Percentiles rank a stretch among this genome's conserved stretches.
Conservation (phyloP, 2,113 vertebrate species). For the Vanacampus margaritifer region DNA sequence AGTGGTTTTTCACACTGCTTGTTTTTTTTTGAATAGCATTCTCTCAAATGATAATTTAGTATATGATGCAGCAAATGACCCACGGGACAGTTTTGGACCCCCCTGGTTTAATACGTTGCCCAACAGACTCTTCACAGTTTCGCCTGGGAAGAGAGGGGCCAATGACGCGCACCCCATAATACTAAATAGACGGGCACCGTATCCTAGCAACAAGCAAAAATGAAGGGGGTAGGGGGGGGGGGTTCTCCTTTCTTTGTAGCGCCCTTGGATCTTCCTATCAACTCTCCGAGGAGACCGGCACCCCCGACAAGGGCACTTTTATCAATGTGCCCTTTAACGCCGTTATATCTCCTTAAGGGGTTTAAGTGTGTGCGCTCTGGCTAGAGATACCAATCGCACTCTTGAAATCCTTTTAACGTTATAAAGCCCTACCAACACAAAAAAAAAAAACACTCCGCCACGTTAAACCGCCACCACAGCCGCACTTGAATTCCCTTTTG, state of each 20-base stretch:
- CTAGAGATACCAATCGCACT: constrained; percentile 40
- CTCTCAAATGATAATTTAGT: neutral
- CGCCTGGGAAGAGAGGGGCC: constrained; percentile 15
- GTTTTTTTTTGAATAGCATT: too few relatives aligned
- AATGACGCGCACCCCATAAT: constrained; percentile 49
- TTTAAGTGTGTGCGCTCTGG: constrained; percentile 41
- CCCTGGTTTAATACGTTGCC: neutral
- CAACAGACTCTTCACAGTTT: neutral
- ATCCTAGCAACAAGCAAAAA: constrained; percentile 71
- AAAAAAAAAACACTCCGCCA: constrained; percentile 16
- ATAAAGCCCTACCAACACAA: constrained; percentile 29
- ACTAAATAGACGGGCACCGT: constrained; percentile 43
- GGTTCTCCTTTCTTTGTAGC: constrained; percentile 51
- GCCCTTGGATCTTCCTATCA: constrained; percentile 47
- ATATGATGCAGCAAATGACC: neutral
- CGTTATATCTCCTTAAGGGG: constrained; percentile 25
- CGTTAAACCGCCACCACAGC: constrained; percentile 39
- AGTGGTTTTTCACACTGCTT: too few relatives aligned
- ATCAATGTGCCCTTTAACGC: constrained; percentile 30
- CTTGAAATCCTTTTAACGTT: constrained; percentile 56
- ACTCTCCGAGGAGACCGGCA: neutral
- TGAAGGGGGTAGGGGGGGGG: constrained; percentile 14
- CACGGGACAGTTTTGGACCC: neutral
- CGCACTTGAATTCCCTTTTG: constrained; percentile 56
- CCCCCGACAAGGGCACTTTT: constrained; percentile 13